Conservation (phyloP, 2,797 vertebrate genomes). For the Chloroceryle amazona region DNA sequence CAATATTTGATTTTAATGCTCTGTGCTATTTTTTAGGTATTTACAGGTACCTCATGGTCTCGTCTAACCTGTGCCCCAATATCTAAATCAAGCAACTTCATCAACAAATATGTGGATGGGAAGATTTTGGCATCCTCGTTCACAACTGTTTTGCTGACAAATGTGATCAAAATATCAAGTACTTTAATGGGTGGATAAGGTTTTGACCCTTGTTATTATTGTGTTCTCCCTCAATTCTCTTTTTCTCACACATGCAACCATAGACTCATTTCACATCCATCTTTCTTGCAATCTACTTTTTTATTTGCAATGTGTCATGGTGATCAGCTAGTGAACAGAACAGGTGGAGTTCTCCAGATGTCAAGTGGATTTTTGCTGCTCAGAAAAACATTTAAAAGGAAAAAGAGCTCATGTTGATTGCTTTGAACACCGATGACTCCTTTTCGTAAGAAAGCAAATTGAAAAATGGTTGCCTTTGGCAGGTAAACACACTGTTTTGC, state of each 20-base stretch:
- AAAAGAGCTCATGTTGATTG: not conserved
- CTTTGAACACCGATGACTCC: not conserved
- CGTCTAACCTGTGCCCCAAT: not conserved
- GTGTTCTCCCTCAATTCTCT: not conserved
- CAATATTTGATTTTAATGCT: not conserved
- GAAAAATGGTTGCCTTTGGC: constrained; percentile 57
- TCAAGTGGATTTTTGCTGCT: not conserved
- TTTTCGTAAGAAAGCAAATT: not conserved
- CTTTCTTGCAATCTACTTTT: not conserved
- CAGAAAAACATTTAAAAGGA: not conserved
- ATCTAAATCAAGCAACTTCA: not conserved
- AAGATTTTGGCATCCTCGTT: not conserved
- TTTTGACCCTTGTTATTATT: not conserved
- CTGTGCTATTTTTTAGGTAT: not conserved
- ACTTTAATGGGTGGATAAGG: not conserved
- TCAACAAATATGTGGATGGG: not conserved
- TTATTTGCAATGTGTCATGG: not conserved
- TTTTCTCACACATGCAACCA: not conserved
- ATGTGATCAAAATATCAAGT: rapidly evolving
- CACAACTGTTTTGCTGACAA: not conserved
- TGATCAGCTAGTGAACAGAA: not conserved
- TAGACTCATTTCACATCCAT: not conserved
- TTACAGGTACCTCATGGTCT: not conserved
- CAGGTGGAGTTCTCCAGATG: not conserved
- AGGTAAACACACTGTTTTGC: constrained; percentile 77